Conservation (phyloP, 1,140 invertebrate genomes). For the Lepidurus couesii region DNA sequence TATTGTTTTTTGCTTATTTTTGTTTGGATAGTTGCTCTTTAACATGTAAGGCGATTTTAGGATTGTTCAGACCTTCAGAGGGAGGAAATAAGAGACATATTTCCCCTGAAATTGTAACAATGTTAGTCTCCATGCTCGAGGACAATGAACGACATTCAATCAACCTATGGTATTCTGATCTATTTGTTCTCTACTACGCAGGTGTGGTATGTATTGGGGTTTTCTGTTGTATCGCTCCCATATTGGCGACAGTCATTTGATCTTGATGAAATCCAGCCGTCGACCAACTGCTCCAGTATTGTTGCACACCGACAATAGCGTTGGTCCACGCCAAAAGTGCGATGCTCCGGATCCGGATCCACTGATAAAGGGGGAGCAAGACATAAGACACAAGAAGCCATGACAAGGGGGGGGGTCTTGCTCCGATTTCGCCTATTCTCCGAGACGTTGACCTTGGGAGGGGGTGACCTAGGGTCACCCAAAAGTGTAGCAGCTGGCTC, state of each 20-base stretch:
- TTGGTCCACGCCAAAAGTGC: neutral
- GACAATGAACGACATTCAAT: no score
- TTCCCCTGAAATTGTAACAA: no score
- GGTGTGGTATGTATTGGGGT: neutral
- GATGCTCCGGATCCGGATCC: neutral
- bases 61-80: no score
- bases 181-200: neutral
- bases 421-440: neutral
- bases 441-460: neutral
- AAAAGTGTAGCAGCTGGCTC: constrained; percentile 13
- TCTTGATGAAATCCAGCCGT: neutral
- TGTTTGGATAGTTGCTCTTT: no score
- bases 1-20: no score
- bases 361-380: neutral
- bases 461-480: neutral
- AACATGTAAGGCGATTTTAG: no score
- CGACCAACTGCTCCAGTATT: constrained; percentile 13
- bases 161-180: neutral
- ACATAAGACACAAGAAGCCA: neutral
- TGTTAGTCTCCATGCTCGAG: no score
- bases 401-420: neutral
- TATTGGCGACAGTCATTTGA: neutral
- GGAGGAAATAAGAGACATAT: no score
- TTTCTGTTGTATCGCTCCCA: neutral
- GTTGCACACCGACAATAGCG: neutral